phyloP scores from a whole-genome alignment of 2,797 vertebrate species.

The Prunella strophiata region DNA sequence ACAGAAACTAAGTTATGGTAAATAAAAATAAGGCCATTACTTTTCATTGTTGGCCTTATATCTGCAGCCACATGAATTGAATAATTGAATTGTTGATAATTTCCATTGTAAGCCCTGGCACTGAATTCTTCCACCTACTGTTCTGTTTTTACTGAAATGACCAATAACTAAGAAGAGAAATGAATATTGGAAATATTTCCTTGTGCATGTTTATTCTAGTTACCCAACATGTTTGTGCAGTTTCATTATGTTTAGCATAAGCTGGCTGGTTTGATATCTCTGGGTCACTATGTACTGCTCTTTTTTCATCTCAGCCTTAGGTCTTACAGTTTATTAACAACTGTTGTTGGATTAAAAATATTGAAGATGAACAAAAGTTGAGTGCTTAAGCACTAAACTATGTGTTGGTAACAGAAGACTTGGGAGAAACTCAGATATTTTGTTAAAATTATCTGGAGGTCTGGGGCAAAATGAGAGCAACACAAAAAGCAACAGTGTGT shows the following conservation, averaged over 20 bases:
- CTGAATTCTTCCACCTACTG: not conserved
- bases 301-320: not conserved
- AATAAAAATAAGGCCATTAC: not conserved
- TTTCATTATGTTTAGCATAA: not conserved
- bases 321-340: not conserved
- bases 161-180: not conserved
- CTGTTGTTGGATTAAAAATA: not conserved
- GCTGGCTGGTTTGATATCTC: not conserved
- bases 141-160: not conserved
- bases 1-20: not conserved
- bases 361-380: not conserved
- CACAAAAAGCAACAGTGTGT: not conserved
- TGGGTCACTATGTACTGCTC: not conserved
- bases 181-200: not conserved
- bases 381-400: not conserved
- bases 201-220: not conserved
- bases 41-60: not conserved
- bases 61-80: not conserved
- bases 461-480: not conserved
- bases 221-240: not conserved
- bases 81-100: not conserved
- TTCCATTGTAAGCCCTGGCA: not conserved
- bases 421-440: not conserved
- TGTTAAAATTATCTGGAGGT: not conserved
- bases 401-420: not conserved